These are phyloP conservation scores for Acanthurus leucopareius DNA, from an alignment of 2,797 vertebrate genomes.

Conservation along the genomic window DNA sequence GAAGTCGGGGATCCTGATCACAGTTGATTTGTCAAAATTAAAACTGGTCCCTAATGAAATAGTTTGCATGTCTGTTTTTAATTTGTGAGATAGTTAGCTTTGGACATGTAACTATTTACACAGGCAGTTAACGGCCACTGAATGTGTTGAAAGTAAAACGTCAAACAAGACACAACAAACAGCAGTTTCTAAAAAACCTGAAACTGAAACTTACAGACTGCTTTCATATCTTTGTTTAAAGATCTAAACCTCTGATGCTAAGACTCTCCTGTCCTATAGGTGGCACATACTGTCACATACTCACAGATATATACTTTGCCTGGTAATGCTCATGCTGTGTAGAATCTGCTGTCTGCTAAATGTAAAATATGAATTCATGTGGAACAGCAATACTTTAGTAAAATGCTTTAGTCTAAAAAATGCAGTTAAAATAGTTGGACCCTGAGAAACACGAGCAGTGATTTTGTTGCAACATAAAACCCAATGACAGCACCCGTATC, in stretches of 20 bases:
- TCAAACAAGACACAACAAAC: background rate
- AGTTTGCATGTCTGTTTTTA: background rate
- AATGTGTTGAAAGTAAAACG: background rate
- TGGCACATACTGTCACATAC: background rate
- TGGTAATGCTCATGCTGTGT: background rate
- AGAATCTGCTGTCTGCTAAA: conserved; percentile 2
- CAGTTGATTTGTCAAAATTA: background rate
- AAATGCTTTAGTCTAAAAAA: background rate
- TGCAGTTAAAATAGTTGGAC: background rate
- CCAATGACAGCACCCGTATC: conserved; percentile 35
- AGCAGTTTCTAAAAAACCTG: too few species aligned
- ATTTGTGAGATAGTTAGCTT: background rate
- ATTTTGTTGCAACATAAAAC: conserved; percentile 39
- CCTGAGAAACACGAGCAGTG: background rate
- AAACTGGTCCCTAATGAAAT: background rate
- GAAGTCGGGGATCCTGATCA: background rate
- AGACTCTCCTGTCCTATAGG: background rate
- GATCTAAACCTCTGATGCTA: background rate
- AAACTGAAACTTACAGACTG: background rate
- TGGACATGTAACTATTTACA: background rate
- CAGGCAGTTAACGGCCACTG: background rate
- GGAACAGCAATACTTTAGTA: background rate
- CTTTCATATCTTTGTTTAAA: background rate
- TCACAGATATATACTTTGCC: background rate
- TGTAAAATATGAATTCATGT: background rate